A percentile compares a stretch with the other conserved stretches of the same genome.
These are phyloP conservation scores for Dendroctonus ponderosae DNA, from an alignment of 1,140 invertebrate genomes.

Conservation along the genomic window DNA sequence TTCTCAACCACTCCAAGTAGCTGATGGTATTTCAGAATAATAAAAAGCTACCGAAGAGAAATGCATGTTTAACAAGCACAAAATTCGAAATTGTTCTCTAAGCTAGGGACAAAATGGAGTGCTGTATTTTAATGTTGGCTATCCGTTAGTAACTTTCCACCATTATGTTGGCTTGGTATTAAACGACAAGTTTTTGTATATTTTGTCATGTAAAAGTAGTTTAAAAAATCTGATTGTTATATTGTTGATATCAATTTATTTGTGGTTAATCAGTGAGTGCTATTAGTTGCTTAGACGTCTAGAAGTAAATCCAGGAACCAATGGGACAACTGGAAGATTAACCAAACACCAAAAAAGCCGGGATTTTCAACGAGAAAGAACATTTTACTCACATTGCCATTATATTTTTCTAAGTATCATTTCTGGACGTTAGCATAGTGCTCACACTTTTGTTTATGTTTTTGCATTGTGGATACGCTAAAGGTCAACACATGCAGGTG, in stretches of 20 bases:
- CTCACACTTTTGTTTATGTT: neutral
- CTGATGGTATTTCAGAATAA: too few relatives aligned
- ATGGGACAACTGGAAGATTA: conserved; percentile 27
- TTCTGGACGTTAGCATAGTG: too few relatives aligned
- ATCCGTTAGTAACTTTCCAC: conserved; percentile 23
- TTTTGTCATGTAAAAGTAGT: conserved; percentile 25
- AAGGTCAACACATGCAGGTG: conserved; percentile 8
- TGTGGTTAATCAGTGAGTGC: neutral
- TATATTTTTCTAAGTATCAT: too few relatives aligned
- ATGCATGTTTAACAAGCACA: too few relatives aligned
- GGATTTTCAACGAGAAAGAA: conserved; percentile 30
- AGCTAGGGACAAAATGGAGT: conserved; percentile 11
- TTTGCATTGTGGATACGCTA: neutral
- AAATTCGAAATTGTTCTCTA: too few relatives aligned
- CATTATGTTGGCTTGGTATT: conserved; percentile 42
- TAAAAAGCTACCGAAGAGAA: too few relatives aligned
- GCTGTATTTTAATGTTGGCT: conserved; percentile 14
- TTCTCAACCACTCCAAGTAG: too few relatives aligned
- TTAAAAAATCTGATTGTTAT: conserved; percentile 11
- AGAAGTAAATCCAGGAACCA: neutral
- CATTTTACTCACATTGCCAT: neutral
- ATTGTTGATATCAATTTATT: neutral
- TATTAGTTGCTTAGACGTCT: neutral
- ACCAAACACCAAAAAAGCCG: conserved; percentile 40
- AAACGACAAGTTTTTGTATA: conserved; percentile 35